These are phyloP conservation scores for Bombycilla garrulus DNA, from an alignment of 2,113 vertebrate genomes.

Conservation along the genomic window DNA sequence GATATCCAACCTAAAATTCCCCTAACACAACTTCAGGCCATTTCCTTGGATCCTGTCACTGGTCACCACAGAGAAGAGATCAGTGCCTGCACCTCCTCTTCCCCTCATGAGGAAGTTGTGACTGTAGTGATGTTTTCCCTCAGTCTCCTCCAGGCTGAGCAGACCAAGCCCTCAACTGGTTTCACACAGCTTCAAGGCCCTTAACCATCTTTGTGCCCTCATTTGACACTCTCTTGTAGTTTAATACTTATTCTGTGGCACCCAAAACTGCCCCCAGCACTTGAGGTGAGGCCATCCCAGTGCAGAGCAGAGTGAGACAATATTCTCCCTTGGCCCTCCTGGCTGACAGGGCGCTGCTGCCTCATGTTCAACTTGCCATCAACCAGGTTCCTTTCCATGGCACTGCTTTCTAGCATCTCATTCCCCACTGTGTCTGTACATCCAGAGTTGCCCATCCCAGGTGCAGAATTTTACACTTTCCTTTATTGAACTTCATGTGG, in stretches of 20 bases:
- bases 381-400: rapidly evolving
- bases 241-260: rapidly evolving
- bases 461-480: rapidly evolving
- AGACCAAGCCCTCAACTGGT: rapidly evolving
- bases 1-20: neutral
- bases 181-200: neutral
- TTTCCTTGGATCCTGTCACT: neutral
- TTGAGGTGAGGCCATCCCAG: neutral
- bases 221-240: neutral
- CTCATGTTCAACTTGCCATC: neutral
- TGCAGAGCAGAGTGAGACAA: neutral
- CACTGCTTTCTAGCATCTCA: neutral
- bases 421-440: neutral
- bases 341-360: neutral
- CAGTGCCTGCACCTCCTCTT: neutral
- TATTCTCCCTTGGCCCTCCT: neutral
- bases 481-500: rapidly evolving
- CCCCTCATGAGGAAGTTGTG: rapidly evolving
- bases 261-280: neutral
- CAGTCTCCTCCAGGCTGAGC: neutral
- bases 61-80: neutral
- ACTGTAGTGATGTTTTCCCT: neutral
- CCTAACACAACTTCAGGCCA: neutral
- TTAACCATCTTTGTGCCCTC: neutral
- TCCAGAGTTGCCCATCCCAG: neutral